phyloP scores from a whole-genome alignment of 2,888 invertebrate species.

The Drosophila melanosoma region DNA sequence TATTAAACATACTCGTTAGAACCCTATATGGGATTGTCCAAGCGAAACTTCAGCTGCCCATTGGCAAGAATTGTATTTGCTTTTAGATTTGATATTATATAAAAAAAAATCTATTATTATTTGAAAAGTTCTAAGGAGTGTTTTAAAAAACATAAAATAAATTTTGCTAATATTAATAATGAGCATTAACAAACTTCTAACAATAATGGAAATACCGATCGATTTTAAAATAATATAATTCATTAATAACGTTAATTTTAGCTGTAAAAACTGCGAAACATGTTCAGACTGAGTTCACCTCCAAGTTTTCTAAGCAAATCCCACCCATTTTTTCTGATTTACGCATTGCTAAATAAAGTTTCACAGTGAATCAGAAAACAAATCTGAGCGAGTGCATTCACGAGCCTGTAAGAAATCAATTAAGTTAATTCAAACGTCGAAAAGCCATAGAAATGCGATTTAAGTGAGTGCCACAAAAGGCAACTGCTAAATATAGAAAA shows the following conservation, averaged over 20 bases:
- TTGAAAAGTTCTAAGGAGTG: fast-evolving
- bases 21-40: background rate
- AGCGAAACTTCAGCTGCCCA: background rate
- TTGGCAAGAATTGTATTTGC: background rate
- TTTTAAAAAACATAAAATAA: background rate
- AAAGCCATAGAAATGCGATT: conserved; percentile 42
- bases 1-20: background rate
- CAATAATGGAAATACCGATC: background rate
- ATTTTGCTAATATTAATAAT: background rate
- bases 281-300: background rate
- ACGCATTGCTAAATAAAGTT: conserved; percentile 8
- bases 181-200: background rate
- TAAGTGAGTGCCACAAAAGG: conserved; percentile 53
- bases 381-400: conserved; percentile 25
- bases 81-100: background rate
- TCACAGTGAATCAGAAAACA: conserved; percentile 1
- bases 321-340: background rate
- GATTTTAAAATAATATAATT: background rate
- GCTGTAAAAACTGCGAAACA: background rate
- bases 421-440: conserved; percentile 56
- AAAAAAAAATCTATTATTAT: background rate
- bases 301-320: background rate
- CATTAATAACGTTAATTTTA: background rate
- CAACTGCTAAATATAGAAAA: conserved; percentile 52
- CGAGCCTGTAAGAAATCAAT: conserved; percentile 51